Percentiles rank a stretch among this genome's conserved stretches.
Evolutionary conservation across 2,888 invertebrate species (phyloP).

Genomic region (Sepiola atlantica): DNA sequence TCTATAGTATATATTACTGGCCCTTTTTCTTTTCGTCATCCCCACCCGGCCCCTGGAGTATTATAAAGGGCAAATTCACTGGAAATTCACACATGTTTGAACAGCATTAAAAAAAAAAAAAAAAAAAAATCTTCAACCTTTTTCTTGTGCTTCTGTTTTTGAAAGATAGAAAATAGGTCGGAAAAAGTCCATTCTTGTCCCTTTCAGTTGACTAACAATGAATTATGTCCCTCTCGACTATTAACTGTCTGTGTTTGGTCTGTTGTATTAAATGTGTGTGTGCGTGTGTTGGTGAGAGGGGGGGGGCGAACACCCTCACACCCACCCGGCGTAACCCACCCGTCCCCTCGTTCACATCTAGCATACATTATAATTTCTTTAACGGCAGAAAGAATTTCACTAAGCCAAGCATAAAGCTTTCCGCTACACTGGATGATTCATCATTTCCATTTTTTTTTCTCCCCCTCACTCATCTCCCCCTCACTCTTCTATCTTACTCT

Average conservation of each 20-base stretch:
- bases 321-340: background rate
- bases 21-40: no score
- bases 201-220: background rate
- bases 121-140: background rate
- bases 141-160: background rate
- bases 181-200: background rate
- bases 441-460: background rate
- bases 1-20: no score
- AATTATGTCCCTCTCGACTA: conserved; percentile 32
- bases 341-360: conserved; percentile 9
- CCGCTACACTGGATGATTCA: conserved; percentile 32
- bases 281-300: background rate
- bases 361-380: conserved; percentile 32
- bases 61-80: no score
- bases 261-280: background rate
- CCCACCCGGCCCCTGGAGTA: no score
- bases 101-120: no score
- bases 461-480: background rate
- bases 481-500: background rate
- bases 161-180: background rate
- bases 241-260: conserved; percentile 8
- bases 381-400: conserved; percentile 32
- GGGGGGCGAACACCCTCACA: background rate
- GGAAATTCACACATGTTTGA: no score
- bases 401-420: conserved; percentile 20